phyloP scores from a whole-genome alignment of 1,140 invertebrate genomes.

The Pachyrhynchus sulphureomaculatus region DNA sequence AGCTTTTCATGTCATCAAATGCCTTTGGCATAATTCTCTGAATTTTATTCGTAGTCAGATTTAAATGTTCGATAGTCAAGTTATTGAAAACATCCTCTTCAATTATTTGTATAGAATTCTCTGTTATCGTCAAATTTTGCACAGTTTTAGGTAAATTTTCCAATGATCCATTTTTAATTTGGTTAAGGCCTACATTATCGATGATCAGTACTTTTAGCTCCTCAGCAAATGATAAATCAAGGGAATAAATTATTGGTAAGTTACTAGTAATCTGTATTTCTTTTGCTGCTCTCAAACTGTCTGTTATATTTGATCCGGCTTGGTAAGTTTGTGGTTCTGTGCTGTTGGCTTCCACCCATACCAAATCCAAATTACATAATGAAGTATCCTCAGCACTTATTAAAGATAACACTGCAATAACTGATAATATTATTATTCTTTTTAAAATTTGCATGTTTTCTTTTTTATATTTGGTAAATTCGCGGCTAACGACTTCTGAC shows the following conservation, averaged over 20 bases:
- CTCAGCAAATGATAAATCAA: neutral
- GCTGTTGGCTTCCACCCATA: constrained; percentile 17
- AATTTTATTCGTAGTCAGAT: constrained; percentile 31
- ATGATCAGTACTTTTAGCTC: constrained; percentile 17
- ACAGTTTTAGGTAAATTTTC: constrained; percentile 12
- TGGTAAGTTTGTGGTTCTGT: constrained; percentile 6
- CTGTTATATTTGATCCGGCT: constrained; percentile 13
- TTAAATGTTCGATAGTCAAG: constrained; percentile 24
- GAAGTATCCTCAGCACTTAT: neutral
- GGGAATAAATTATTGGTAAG: neutral
- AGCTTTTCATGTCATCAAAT: constrained; percentile 33
- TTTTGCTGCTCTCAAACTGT: constrained; percentile 2
- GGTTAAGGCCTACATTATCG: constrained; percentile 22
- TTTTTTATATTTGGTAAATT: neutral
- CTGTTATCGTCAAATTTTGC: constrained; percentile 27
- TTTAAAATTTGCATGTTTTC: neutral
- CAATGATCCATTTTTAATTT: constrained; percentile 28
- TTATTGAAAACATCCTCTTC: constrained; percentile 25
- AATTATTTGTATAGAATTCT: constrained; percentile 26
- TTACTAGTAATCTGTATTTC: constrained; percentile 20
- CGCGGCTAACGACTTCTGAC: neutral
- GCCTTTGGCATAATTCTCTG: constrained; percentile 19
- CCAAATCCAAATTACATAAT: constrained; percentile 14
- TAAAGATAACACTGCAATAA: neutral
- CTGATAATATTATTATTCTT: neutral